Evolutionary conservation across 2,113 vertebrate genomes (phyloP).

Genomic region (Macroglossus sobrinus): DNA sequence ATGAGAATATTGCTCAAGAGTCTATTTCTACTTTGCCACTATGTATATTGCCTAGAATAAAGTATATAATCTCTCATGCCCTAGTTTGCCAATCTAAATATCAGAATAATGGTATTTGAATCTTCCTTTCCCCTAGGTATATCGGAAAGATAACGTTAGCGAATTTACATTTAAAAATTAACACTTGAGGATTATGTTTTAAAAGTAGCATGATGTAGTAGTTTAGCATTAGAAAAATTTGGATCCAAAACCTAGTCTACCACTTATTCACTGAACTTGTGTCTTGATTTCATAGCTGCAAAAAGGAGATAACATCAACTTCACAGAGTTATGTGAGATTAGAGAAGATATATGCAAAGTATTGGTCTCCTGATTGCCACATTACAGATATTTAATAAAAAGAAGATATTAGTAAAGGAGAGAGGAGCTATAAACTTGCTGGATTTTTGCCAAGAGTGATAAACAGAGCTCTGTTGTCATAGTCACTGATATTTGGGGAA

Average conservation of each 20-base stretch:
- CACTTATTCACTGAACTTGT: background rate
- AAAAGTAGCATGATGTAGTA: background rate
- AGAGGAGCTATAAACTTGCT: background rate
- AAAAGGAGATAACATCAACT: background rate
- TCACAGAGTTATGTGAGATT: background rate
- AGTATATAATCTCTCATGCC: background rate
- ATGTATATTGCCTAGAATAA: background rate
- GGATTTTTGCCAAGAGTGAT: background rate
- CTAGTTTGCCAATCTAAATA: background rate
- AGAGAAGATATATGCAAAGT: background rate
- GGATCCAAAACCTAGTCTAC: background rate
- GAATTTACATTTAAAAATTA: background rate
- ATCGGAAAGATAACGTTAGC: background rate
- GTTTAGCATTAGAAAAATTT: background rate
- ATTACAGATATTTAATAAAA: background rate
- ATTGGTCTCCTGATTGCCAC: background rate
- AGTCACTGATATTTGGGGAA: background rate
- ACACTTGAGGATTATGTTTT: background rate
- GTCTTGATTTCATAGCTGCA: background rate
- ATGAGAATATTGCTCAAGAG: background rate
- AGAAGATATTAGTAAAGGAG: background rate
- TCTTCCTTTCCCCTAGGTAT: background rate
- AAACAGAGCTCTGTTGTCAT: background rate
- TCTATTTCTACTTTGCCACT: background rate
- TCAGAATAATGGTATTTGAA: background rate